Conservation (phyloP, 2,797 vertebrate species). For the Sebastes taczanowskii region DNA sequence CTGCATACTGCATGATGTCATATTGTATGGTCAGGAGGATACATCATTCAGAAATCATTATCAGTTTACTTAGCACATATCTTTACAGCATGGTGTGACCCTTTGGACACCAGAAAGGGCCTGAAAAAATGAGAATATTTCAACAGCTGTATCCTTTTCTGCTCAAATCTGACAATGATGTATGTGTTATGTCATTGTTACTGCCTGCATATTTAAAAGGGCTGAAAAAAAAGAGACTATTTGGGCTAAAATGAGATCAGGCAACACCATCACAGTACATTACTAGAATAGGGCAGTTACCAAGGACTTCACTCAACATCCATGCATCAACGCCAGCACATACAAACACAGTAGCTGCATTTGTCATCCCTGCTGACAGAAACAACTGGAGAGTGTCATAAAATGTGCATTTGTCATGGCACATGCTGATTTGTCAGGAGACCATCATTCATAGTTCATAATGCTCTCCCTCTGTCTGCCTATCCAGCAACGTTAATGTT, state of each 20-base stretch:
- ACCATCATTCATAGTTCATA: constrained; percentile 77
- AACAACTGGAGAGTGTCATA: constrained; percentile 67
- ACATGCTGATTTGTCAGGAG: constrained; percentile 70
- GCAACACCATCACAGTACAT: background rate
- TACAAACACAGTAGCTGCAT: constrained; percentile 54
- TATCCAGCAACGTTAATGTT: constrained; percentile 67
- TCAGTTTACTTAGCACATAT: background rate
- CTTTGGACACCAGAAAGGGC: background rate
- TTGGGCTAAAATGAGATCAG: background rate
- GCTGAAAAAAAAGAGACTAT: background rate
- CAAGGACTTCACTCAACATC: constrained; percentile 17
- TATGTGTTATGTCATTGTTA: background rate
- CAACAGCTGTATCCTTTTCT: background rate
- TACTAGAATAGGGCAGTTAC: background rate
- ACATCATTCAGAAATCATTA: background rate
- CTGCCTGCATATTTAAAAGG: background rate
- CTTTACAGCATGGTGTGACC: background rate
- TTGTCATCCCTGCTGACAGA: constrained; percentile 63
- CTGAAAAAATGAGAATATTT: background rate
- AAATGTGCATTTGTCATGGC: constrained; percentile 75
- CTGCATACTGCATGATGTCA: background rate
- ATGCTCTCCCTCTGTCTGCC: constrained; percentile 60
- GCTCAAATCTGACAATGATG: background rate
- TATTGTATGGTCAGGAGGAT: background rate
- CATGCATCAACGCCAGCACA: constrained; percentile 33